Evolutionary conservation across 2,797 vertebrate genomes (phyloP).

Genomic region (Zalophus californianus): DNA sequence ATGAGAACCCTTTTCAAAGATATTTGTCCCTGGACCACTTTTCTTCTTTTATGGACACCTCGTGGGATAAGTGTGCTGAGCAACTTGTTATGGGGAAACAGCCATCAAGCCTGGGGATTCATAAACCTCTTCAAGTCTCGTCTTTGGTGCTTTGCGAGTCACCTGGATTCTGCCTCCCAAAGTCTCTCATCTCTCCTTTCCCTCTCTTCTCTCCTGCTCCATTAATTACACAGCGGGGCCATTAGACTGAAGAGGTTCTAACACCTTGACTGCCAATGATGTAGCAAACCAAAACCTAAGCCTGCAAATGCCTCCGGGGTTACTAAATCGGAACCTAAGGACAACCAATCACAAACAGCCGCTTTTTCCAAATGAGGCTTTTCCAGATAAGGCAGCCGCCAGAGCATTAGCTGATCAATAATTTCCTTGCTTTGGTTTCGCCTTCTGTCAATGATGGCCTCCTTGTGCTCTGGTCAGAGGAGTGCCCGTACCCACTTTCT

Average conservation of each 20-base stretch:
- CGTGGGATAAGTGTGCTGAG: not conserved
- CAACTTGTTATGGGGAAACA: not conserved
- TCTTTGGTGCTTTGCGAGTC: not conserved
- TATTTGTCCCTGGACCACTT: not conserved
- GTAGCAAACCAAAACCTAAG: not conserved
- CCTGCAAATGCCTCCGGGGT: not conserved
- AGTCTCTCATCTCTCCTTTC: not conserved
- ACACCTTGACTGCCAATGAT: too few relatives aligned
- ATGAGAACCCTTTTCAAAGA: not conserved
- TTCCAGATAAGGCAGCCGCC: not conserved
- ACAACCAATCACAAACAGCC: not conserved
- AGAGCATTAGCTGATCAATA: not conserved
- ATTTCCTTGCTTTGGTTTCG: not conserved
- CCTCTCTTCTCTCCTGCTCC: not conserved
- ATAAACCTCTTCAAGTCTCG: not conserved
- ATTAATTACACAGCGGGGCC: not conserved
- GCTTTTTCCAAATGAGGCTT: not conserved
- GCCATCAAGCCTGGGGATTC: not conserved
- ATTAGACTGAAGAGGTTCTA: not conserved
- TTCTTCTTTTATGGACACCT: not conserved
- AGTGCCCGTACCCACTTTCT: accelerated
- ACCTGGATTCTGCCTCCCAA: not conserved
- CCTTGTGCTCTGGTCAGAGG: accelerated
- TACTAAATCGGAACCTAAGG: not conserved
- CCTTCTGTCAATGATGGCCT: not conserved